Base-by-base conservation (phyloP, 1,140 invertebrate genomes). In the Coelopa frigida region DNA sequence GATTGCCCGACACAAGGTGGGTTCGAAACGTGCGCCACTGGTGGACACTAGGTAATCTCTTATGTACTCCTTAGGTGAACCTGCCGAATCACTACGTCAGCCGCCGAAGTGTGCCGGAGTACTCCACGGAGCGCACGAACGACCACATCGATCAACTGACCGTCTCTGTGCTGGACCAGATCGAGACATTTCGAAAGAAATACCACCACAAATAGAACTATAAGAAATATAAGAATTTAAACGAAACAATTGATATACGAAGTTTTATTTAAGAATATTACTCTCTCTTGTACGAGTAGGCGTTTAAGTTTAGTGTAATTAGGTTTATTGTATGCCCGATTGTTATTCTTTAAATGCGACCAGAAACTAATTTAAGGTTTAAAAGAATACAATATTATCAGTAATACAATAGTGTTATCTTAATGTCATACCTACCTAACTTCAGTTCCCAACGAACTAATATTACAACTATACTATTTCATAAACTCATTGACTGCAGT, bases 1-100 rank as follows among this genome's bases (percentile, higher is more conserved):
- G 6, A 79, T 89, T 33, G 77, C 83, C 10, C 76, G 85, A 42
- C 85, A 88, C 59, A 88, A 88, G 70, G 76, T 82, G 33, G 65
- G 70, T 38, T 71, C 20, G 12, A 31, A 23, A 7, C 21, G 4
- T 24, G 17, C 20, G 5, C 26, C 10, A 21, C 10, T 14, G 21
- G 5, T 18, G 4, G 10, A 18, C 15, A 45, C 11, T 17, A 18
- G 12, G 7, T n/a, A 18, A 12, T 36, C 14, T n/a, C n/a, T 17
- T 43, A 20, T 10, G 31, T 15, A 10, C 17, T 5, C 12, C 3
- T 21, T 45, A 56, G 54, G 67, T 70, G 3, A 67, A 70, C 45
- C 52, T 70, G 36, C 67, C 67, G 35, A 70, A 70, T 56, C 67
- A 70, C 44, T 69, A 68, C 20, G 53, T 54, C 4, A 41, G 49